Evolutionary conservation across 2,888 invertebrate genomes (phyloP).

Genomic region (Chloroclystis v-ata): DNA sequence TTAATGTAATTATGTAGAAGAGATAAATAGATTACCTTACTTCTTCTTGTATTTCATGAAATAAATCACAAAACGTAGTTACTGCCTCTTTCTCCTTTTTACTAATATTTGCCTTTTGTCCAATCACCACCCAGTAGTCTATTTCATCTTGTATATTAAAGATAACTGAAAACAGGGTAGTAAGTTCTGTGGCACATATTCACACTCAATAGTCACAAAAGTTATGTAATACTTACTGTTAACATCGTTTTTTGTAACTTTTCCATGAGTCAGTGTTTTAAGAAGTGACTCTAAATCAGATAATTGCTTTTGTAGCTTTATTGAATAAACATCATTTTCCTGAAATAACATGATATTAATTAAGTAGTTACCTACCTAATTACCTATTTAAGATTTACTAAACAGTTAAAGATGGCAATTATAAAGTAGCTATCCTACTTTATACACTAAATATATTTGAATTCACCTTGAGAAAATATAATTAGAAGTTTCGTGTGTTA

Average conservation of each 20-base stretch:
- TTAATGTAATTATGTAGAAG: no score
- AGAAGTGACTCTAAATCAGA: slow-evolving; percentile 63
- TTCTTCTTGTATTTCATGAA: slow-evolving; percentile 80
- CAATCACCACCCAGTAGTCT: slow-evolving; percentile 81
- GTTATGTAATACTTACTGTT: slow-evolving; percentile 57
- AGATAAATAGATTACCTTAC: slow-evolving; percentile 61
- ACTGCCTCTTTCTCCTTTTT: slow-evolving; percentile 79
- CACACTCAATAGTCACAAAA: no score
- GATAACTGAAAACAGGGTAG: slow-evolving; percentile 81
- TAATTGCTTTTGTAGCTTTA: slow-evolving; percentile 64
- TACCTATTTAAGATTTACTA: no score
- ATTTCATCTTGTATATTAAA: slow-evolving; percentile 83
- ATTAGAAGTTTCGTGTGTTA: no score
- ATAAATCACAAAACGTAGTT: slow-evolving; percentile 76
- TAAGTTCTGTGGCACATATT: no score
- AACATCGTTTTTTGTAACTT: slow-evolving; percentile 47
- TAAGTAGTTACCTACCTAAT: no score
- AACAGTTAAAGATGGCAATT: no score
- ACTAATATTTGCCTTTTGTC: slow-evolving; percentile 66
- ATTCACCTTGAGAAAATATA: no score
- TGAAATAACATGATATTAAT: no score
- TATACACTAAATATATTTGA: no score
- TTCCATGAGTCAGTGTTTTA: slow-evolving; percentile 61
- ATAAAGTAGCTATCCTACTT: no score
- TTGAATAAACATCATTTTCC: slow-evolving; percentile 62